These are phyloP conservation scores for Myotis lucifugus DNA, from an alignment of 2,113 vertebrate genomes.

Conservation along the genomic window DNA sequence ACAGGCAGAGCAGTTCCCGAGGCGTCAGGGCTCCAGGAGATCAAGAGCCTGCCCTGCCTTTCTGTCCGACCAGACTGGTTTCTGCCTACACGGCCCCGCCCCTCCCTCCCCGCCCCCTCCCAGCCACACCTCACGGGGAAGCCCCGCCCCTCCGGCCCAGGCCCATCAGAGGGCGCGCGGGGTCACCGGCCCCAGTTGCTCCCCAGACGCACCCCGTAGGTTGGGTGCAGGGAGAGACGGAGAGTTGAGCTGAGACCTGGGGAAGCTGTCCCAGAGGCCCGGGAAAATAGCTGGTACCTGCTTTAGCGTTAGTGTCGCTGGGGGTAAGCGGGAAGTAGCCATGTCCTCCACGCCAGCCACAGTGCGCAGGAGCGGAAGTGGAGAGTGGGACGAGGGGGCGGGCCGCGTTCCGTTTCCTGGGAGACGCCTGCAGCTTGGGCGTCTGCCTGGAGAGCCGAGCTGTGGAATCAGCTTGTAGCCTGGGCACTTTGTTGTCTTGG, in stretches of 20 bases:
- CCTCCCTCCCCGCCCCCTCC: fast-evolving
- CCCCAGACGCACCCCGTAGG: fast-evolving
- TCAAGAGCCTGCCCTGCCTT: too few relatives aligned
- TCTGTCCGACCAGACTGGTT: too few relatives aligned
- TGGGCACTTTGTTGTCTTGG: background rate
- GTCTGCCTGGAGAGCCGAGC: fast-evolving
- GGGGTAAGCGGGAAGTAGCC: slow-evolving; percentile 84
- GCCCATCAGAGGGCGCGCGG: background rate
- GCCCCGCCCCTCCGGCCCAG: background rate
- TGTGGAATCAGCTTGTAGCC: background rate
- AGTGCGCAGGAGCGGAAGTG: slow-evolving; percentile 67
- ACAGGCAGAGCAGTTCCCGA: too few relatives aligned
- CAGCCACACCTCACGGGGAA: fast-evolving
- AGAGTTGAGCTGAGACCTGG: background rate
- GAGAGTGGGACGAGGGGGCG: fast-evolving
- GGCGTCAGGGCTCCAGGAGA: fast-evolving
- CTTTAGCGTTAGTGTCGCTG: slow-evolving; percentile 82
- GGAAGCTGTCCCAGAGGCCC: too few relatives aligned
- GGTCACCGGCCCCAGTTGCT: fast-evolving
- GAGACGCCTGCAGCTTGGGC: fast-evolving
- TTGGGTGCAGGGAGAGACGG: background rate
- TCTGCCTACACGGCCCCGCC: background rate
- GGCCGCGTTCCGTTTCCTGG: background rate
- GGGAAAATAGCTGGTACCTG: slow-evolving; percentile 84
- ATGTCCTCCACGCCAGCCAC: background rate